These are phyloP conservation scores for Torymus texanus DNA, from an alignment of 2,888 invertebrate species.

Conservation along the genomic window DNA sequence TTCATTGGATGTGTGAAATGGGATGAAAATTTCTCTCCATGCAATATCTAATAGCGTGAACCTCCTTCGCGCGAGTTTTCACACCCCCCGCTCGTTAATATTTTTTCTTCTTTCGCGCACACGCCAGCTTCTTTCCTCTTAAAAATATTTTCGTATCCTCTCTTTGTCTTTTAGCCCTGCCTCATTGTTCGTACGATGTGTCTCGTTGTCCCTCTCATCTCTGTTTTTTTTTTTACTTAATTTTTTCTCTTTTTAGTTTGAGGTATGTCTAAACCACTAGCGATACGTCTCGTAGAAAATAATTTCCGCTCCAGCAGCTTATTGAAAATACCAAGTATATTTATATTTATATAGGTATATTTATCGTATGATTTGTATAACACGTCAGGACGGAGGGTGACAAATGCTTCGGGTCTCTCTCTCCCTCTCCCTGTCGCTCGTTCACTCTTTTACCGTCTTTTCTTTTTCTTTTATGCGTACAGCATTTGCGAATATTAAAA, in stretches of 20 bases:
- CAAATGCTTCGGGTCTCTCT: slow-evolving; percentile 17
- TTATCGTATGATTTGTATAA: slow-evolving; percentile 31
- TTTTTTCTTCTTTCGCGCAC: background rate
- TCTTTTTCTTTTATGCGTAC: background rate
- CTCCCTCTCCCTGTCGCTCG: no score
- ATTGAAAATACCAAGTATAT: slow-evolving; percentile 59
- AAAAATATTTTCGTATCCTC: slow-evolving; percentile 14
- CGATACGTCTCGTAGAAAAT: slow-evolving; percentile 57
- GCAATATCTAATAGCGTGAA: no score
- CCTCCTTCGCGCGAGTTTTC: no score
- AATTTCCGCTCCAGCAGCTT: slow-evolving; percentile 56
- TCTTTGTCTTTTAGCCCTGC: background rate
- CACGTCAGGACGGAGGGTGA: slow-evolving; percentile 25
- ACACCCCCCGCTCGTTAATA: no score
- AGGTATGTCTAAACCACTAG: slow-evolving; percentile 46
- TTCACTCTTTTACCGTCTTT: background rate
- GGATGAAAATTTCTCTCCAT: no score
- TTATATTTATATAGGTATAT: slow-evolving; percentile 55
- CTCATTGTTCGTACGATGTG: no score
- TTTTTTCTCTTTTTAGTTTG: background rate
- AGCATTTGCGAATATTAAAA: background rate
- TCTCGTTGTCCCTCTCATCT: background rate
- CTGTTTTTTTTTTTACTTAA: slow-evolving; percentile 12
- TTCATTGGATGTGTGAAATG: no score
- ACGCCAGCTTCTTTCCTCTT: background rate